These are phyloP conservation scores for Asarcornis scutulata DNA, from an alignment of 2,113 vertebrate species.

Conservation along the genomic window DNA sequence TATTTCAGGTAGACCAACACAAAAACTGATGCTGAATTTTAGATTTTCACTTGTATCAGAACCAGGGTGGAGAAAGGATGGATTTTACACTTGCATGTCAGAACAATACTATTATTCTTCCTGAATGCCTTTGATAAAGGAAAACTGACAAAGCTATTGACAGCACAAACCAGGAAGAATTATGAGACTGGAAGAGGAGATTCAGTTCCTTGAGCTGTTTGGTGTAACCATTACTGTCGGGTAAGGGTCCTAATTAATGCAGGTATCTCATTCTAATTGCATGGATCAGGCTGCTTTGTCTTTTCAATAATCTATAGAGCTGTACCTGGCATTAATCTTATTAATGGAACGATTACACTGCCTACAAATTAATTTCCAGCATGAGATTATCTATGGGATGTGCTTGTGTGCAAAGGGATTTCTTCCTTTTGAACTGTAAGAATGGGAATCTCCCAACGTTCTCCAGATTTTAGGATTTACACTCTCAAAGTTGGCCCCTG, in stretches of 20 bases:
- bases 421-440: neutral
- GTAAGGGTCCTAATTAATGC: slow-evolving; percentile 59
- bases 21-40: neutral
- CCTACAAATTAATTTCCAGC: slow-evolving; percentile 51
- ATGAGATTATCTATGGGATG: slow-evolving; percentile 10
- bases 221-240: slow-evolving; percentile 42
- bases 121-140: neutral
- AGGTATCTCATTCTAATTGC: slow-evolving; percentile 57
- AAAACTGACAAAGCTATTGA: slow-evolving; percentile 11
- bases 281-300: slow-evolving; percentile 47
- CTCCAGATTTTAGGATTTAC: neutral
- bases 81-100: neutral
- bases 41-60: neutral
- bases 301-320: slow-evolving; percentile 53
- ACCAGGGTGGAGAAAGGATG: neutral
- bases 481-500: neutral
- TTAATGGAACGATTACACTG: slow-evolving; percentile 49
- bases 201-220: slow-evolving; percentile 10
- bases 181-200: slow-evolving; percentile 9
- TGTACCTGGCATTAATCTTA: slow-evolving; percentile 65
- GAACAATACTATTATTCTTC: neutral
- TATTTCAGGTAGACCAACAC: neutral
- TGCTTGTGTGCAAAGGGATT: neutral
- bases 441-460: neutral
- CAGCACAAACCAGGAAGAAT: slow-evolving; percentile 5